These are phyloP conservation scores for Danio albolineatus DNA, from an alignment of 2,797 vertebrate species.

Conservation along the genomic window DNA sequence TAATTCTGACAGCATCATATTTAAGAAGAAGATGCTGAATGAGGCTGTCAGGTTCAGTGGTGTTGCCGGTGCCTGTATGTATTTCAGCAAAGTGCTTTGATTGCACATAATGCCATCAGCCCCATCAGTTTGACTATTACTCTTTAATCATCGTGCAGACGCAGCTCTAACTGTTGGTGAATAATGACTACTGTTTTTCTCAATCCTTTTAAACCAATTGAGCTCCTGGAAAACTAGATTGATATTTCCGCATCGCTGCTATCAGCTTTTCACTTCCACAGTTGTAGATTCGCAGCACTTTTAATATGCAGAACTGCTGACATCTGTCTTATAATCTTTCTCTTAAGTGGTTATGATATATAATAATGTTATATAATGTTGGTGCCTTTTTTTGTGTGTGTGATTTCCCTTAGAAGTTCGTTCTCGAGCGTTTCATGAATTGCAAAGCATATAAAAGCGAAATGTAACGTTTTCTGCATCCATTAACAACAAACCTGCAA, in stretches of 20 bases:
- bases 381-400: not conserved
- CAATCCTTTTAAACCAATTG: slow-evolving; percentile 35
- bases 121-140: not conserved
- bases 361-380: not conserved
- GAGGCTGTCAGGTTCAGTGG: not conserved
- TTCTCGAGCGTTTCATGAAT: not conserved
- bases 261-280: slow-evolving; percentile 8
- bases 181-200: slow-evolving; percentile 40
- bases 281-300: not conserved
- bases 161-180: slow-evolving; percentile 37
- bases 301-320: not conserved
- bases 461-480: not conserved
- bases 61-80: not conserved
- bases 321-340: too few relatives aligned
- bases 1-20: not conserved
- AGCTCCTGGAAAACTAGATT: slow-evolving; percentile 28
- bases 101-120: slow-evolving; percentile 33
- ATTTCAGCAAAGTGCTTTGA: slow-evolving; percentile 19
- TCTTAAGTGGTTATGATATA: too few relatives aligned
- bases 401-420: not conserved
- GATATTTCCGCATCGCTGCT: slow-evolving; percentile 23
- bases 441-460: not conserved
- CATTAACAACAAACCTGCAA: not conserved
- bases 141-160: slow-evolving; percentile 23
- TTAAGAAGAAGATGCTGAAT: not conserved